phyloP scores from a whole-genome alignment of 1,140 invertebrate genomes.

The Drosophila sucinea region DNA sequence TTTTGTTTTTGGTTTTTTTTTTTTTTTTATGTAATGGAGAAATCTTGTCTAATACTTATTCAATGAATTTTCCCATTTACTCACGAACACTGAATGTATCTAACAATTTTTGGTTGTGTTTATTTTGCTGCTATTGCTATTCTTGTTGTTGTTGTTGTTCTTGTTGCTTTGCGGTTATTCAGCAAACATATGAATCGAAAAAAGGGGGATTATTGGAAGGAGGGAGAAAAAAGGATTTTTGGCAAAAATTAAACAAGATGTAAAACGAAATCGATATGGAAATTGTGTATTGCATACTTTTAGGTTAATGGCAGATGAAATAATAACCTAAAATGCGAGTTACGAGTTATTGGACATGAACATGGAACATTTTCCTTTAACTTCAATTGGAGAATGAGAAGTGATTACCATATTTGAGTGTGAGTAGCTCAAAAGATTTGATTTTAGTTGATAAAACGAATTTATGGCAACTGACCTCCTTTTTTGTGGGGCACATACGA shows the following conservation, averaged over 20 bases:
- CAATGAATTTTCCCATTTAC: slow-evolving; percentile 66
- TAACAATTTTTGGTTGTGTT: slow-evolving; percentile 48
- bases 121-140: slow-evolving; percentile 23
- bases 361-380: neutral
- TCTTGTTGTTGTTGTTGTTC: slow-evolving; percentile 18
- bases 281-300: neutral
- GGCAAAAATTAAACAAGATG: neutral
- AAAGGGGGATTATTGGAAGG: too few relatives aligned
- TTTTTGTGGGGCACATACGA: too few relatives aligned
- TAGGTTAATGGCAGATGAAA: neutral
- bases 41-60: slow-evolving; percentile 65
- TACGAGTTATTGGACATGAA: neutral
- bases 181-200: neutral
- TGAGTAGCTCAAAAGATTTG: too few relatives aligned
- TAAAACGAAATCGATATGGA: neutral
- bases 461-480: too few relatives aligned
- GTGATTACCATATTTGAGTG: too few relatives aligned
- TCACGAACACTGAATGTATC: slow-evolving; percentile 46
- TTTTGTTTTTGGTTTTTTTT: slow-evolving; percentile 20
- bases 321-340: neutral
- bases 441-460: too few relatives aligned
- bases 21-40: slow-evolving; percentile 64
- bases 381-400: too few relatives aligned
- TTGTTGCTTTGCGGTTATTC: slow-evolving; percentile 10
- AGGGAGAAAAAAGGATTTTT: neutral